phyloP scores from a whole-genome alignment of 2,113 vertebrate species.

The Brachypteracias leptosomus region DNA sequence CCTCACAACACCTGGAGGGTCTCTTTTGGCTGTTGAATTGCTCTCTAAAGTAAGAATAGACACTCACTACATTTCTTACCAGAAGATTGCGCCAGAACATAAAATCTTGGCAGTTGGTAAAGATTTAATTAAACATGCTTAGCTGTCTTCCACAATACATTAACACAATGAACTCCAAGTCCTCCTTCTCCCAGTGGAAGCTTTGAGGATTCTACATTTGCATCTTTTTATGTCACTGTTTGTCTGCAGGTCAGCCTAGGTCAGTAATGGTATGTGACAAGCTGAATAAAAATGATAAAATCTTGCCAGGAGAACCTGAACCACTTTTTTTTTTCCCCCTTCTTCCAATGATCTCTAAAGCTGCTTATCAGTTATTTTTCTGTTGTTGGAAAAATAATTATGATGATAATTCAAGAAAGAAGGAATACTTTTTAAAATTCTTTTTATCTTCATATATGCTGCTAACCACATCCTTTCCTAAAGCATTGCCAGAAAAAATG shows the following conservation, averaged over 20 bases:
- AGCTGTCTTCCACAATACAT: not conserved
- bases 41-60: not conserved
- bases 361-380: not conserved
- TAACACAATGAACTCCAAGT: not conserved
- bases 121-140: not conserved
- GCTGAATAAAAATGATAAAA: not conserved
- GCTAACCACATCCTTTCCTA: not conserved
- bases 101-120: not conserved
- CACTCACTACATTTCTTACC: not conserved
- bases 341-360: not conserved
- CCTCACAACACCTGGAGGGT: not conserved
- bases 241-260: not conserved
- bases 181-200: not conserved
- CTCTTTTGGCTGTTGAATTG: not conserved
- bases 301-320: not conserved
- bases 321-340: not conserved
- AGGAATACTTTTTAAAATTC: not conserved
- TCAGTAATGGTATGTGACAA: not conserved
- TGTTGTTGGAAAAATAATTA: not conserved
- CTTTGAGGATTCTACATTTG: not conserved
- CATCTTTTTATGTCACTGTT: not conserved
- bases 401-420: not conserved
- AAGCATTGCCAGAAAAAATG: not conserved
- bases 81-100: not conserved
- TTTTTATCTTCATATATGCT: not conserved